Evolutionary conservation across 92 coral and sea anemone species (phyloP).

Genomic region (Porites lobata): DNA sequence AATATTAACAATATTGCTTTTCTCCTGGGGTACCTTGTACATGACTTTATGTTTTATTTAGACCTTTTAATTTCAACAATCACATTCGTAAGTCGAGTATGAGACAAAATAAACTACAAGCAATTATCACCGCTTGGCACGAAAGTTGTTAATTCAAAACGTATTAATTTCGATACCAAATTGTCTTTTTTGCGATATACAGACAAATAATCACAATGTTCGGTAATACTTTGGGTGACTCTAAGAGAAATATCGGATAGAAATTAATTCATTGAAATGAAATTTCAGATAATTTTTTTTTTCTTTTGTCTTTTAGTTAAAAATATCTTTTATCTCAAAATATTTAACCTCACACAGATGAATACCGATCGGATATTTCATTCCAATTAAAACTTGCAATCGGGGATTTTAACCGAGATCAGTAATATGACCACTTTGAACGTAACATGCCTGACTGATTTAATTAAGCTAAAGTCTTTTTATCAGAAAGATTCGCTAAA

Average conservation of each 20-base stretch:
- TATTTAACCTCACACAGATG: neutral
- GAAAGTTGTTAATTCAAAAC: too few relatives aligned
- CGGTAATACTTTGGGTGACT: neutral
- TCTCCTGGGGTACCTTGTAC: too few relatives aligned
- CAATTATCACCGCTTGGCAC: neutral
- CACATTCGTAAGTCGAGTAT: too few relatives aligned
- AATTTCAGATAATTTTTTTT: too few relatives aligned
- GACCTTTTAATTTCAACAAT: too few relatives aligned
- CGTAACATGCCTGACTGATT: too few relatives aligned
- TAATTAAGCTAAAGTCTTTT: neutral
- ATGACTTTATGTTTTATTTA: too few relatives aligned
- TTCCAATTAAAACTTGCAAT: neutral
- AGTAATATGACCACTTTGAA: neutral
- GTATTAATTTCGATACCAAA: neutral
- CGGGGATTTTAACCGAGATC: neutral
- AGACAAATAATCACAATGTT: neutral
- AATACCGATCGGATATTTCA: neutral
- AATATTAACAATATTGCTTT: too few relatives aligned
- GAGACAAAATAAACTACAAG: neutral
- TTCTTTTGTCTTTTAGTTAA: neutral
- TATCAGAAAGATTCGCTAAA: neutral
- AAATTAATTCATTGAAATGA: too few relatives aligned
- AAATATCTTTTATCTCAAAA: neutral
- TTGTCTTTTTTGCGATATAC: too few relatives aligned
- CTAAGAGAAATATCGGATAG: neutral